Conservation (phyloP, 2,113 vertebrate genomes). For the Carollia perspicillata region DNA sequence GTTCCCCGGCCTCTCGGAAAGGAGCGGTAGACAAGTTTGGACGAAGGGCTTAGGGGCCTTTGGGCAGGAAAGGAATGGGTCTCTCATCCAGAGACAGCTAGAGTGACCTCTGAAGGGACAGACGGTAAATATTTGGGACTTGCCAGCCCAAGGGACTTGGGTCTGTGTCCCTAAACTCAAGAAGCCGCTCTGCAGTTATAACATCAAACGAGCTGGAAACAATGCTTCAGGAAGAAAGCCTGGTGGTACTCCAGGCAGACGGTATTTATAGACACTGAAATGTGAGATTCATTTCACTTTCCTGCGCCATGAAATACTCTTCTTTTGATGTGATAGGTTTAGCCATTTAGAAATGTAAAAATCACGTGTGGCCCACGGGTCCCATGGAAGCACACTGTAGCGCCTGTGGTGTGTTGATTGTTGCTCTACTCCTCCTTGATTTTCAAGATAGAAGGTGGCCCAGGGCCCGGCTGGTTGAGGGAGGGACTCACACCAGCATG, state of each 20-base stretch:
- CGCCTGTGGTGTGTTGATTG: not conserved
- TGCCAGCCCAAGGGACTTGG: no score
- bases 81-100: not conserved
- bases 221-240: not conserved
- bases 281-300: not conserved
- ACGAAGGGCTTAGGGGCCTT: not conserved
- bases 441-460: not conserved
- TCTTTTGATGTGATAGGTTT: not conserved
- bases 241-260: not conserved
- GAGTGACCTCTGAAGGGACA: not conserved
- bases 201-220: not conserved
- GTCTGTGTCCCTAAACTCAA: not conserved
- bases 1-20: not conserved
- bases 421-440: not conserved
- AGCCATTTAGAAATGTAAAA: not conserved
- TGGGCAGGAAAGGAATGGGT: not conserved
- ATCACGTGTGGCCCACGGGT: not conserved
- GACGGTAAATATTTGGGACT: not conserved
- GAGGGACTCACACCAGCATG: not conserved
- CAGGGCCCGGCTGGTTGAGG: not conserved
- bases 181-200: not conserved
- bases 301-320: not conserved
- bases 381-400: not conserved
- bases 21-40: not conserved
- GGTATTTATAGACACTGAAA: not conserved